Evolutionary conservation across 1,140 invertebrate species (phyloP), one percentile per base, ranked within the genome.

Genomic region (Globodera ellingtonae): DNA sequence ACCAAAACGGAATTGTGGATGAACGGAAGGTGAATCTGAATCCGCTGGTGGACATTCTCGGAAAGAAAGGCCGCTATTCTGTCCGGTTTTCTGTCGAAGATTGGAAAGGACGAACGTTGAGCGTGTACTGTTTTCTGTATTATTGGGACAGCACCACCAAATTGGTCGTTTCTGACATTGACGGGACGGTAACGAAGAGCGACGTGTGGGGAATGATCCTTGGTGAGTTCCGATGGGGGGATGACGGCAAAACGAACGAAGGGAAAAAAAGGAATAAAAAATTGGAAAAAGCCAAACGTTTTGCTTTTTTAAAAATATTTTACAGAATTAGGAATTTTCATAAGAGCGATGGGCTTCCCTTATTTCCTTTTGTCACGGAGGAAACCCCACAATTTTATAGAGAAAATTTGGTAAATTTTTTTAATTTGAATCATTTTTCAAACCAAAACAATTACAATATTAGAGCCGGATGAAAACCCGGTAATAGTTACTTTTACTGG

Each of bases 151-250:
- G 35, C 10, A 10, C 67, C 67, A 47, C 24, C 67, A 70, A 70
- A 70, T 47, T 70, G 67, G 67, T 70, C 67, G 35, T 70, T 18
- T 70, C 67, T 10, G 67, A 70, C 67, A 70, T 70, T 47, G 67
- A 70, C 67, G 67, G 67, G 13, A 70, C 67, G 35, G 67, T 70
- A 21, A 70, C 67, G 35, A 70, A 47, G 67, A 70, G 67, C 67
- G 67, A 70, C 24, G 2, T 70, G 10, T 47, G 67, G 35, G 67
- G 67, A 70, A 70, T 70, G 67, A 47, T 47, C n/a, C 21, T 70
- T 21, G 67, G 67, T 70, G 24, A 47, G n/a, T 35, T 35, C 35
- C 35, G 35, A 35, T 35, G 35, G 35, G 24, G 24, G 24, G 35
- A 6, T 8, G 9, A 10, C 7, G 15, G n/a, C 9, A 21, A 69